Percentiles rank a stretch among this genome's conserved stretches.
Evolutionary conservation across 1,140 invertebrate genomes (phyloP).

Genomic region (Whitmania pigra): DNA sequence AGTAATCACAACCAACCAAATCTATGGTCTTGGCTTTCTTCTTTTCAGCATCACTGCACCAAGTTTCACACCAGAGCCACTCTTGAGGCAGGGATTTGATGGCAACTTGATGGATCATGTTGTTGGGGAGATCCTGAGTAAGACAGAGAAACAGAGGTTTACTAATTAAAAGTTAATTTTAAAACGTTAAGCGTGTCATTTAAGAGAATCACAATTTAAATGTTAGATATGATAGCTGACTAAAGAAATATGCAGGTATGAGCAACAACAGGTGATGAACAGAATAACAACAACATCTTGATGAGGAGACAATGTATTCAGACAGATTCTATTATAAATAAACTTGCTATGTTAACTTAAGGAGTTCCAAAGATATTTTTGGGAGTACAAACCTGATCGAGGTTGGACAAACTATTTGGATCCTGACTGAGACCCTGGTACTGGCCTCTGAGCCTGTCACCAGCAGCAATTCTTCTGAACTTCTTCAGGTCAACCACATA

Average conservation of each 20-base stretch:
- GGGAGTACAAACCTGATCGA: conserved; percentile 57
- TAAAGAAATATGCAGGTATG: too few relatives aligned
- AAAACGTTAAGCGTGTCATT: too few relatives aligned
- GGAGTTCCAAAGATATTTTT: neutral
- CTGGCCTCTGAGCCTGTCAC: conserved; percentile 68
- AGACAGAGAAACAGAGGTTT: neutral
- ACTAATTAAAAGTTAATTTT: neutral
- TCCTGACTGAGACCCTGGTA: conserved; percentile 68
- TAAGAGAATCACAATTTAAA: too few relatives aligned
- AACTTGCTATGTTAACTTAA: too few relatives aligned
- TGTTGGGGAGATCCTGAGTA: conserved; percentile 65
- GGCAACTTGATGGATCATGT: conserved; percentile 98
- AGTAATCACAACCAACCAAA: conserved; percentile 49
- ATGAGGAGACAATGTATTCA: too few relatives aligned
- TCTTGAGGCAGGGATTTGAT: conserved; percentile 98
- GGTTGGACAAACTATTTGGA: conserved; percentile 87
- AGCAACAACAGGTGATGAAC: too few relatives aligned
- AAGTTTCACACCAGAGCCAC: conserved; percentile 99
- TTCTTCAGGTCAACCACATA: conserved; percentile 92
- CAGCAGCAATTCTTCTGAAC: conserved; percentile 92
- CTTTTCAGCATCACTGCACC: conserved; percentile 87
- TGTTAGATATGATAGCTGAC: too few relatives aligned
- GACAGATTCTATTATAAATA: too few relatives aligned
- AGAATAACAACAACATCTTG: too few relatives aligned
- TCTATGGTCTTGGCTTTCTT: conserved; percentile 92